Evolutionary conservation across 2,797 vertebrate genomes (phyloP).

Genomic region (Enteromius radiatus): DNA sequence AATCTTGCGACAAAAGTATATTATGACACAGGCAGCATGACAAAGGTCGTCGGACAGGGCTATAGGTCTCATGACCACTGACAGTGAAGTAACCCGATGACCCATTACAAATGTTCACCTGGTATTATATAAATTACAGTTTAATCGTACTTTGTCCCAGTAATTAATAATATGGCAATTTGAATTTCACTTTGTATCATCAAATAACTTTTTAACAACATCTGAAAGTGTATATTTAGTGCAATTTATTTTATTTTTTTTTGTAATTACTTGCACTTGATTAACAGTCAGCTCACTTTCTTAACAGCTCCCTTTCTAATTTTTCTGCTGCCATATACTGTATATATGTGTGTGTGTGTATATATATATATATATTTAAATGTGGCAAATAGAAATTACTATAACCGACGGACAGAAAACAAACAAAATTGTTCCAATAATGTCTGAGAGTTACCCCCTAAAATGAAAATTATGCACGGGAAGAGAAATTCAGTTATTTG

Average conservation of each 20-base stretch:
- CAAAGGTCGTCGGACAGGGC: not conserved
- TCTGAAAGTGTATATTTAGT: not conserved
- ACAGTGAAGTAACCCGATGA: not conserved
- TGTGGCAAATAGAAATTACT: too few relatives aligned
- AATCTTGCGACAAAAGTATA: not conserved
- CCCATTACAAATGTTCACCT: not conserved
- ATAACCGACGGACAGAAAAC: too few relatives aligned
- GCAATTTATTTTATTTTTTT: too few relatives aligned
- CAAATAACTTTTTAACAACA: too few relatives aligned
- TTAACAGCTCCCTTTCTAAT: not conserved
- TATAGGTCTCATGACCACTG: not conserved
- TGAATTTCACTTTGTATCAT: not conserved
- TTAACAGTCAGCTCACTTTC: not conserved
- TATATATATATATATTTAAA: too few relatives aligned
- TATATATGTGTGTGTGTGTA: too few relatives aligned
- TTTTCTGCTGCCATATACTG: not conserved
- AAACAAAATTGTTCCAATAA: too few relatives aligned
- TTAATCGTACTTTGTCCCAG: not conserved
- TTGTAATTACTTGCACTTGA: not conserved
- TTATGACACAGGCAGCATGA: not conserved
- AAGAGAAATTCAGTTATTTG: too few relatives aligned
- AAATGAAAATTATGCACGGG: too few relatives aligned
- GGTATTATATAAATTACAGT: not conserved
- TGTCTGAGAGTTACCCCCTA: too few relatives aligned
- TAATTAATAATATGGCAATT: not conserved